Evolutionary conservation across 37 sponge, comb jelly and placozoan genomes (phyloP), one percentile per base, ranked within the genome.

Genomic region (Tethya wilhelma): DNA sequence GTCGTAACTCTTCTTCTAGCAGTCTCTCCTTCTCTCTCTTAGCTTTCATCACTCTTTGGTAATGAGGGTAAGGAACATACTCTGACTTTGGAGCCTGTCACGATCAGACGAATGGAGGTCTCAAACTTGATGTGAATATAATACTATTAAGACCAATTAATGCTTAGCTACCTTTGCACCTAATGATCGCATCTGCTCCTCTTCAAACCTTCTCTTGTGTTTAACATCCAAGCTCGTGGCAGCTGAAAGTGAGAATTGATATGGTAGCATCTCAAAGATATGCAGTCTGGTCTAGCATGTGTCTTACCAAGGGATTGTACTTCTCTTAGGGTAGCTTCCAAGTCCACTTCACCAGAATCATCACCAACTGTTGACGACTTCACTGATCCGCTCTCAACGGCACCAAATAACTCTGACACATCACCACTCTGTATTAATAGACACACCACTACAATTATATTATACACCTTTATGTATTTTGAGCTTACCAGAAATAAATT

Each of bases 21-120:
- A 37, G 41, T 59, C 26, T 65, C 36, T 86, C 87, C 44, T 81
- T 77, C 39, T 81, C 70, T 46, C 39, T 74, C 70, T 75, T 55
- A 3, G 59, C 64, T 38, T 81, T 88, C 30, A 68, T 33, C 42
- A 80, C 71, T n/a, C 44, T 49, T 71, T 60, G 77, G 44, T 88
- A 88, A 44, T 78, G 66, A 66, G 77, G 89, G 84, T 76, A 81
- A 12, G 82, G 77, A 53, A 80, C 65, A 44, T 55, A 33, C 22
- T 74, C 53, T 1, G 71, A 31, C 71, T 80, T 80, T 9, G 81
- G 59, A 17, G 71, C 60, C 81, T 80, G 57, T 34, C 26, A n/a
- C n/a, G n/a, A n/a, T n/a, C n/a, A 19, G 7, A 5, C 28, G 62
- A 25, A 56, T 4, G 43, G 62, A 34, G 39, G 63, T 49, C 62